These are phyloP conservation scores for Cosmopolites sordidus DNA, from an alignment of 2,888 invertebrate genomes.

Conservation along the genomic window DNA sequence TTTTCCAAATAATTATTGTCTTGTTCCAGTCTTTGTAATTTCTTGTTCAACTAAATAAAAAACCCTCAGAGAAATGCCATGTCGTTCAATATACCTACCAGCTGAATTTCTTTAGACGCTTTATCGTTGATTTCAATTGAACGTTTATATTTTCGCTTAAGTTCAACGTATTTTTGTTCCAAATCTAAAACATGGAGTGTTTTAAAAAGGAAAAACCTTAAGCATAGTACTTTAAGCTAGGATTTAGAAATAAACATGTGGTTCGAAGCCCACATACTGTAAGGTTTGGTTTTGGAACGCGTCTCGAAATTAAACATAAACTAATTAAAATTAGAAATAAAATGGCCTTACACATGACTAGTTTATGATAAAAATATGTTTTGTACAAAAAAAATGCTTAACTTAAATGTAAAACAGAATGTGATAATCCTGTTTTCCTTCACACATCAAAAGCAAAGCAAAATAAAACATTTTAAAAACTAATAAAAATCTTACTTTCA, in stretches of 20 bases:
- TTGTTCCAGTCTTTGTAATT: slow-evolving; percentile 47
- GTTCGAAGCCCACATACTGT: no score
- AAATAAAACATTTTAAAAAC: background rate
- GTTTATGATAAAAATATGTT: no score
- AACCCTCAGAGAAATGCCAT: background rate
- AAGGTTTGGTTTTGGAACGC: background rate
- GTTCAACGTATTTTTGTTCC: slow-evolving; percentile 46
- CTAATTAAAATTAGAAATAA: no score
- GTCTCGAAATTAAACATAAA: background rate
- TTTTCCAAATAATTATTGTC: slow-evolving; percentile 44
- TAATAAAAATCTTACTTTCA: slow-evolving; percentile 18
- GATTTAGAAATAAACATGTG: no score
- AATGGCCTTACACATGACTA: no score
- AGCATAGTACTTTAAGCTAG: no score
- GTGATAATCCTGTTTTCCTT: no score
- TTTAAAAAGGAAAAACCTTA: background rate
- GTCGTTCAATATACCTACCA: slow-evolving; percentile 36
- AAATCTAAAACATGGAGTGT: slow-evolving; percentile 38
- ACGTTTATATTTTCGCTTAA: slow-evolving; percentile 47
- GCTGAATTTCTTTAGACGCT: slow-evolving; percentile 44
- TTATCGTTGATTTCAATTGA: slow-evolving; percentile 44
- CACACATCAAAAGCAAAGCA: no score
- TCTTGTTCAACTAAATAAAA: slow-evolving; percentile 40
- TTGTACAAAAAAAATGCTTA: no score
- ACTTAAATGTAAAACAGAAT: no score